phyloP scores from a whole-genome alignment of 2,113 vertebrate species.

The Coracopsis vasa region DNA sequence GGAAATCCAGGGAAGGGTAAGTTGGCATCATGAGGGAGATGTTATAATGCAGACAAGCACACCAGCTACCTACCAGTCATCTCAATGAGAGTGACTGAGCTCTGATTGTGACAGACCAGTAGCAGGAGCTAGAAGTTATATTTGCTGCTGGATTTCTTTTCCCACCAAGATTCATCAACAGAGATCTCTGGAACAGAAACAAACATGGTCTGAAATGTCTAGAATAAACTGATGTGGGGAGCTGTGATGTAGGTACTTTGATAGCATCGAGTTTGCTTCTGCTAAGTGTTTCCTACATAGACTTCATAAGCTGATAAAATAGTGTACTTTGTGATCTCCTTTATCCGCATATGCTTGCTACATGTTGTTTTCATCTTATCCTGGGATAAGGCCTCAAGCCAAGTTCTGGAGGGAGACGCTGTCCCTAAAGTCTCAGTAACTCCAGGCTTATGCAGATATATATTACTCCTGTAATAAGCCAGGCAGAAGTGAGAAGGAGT shows the following conservation, averaged over 20 bases:
- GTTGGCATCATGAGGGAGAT: background rate
- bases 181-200: background rate
- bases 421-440: background rate
- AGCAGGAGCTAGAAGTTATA: background rate
- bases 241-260: background rate
- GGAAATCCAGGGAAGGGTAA: background rate
- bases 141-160: background rate
- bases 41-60: background rate
- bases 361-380: background rate
- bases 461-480: background rate
- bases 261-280: background rate
- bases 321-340: background rate
- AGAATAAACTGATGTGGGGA: background rate
- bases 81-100: accelerated
- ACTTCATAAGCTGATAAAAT: background rate
- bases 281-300: background rate
- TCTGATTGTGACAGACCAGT: accelerated
- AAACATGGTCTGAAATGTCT: background rate
- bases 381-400: background rate
- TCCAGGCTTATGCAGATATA: background rate
- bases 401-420: background rate
- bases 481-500: background rate
- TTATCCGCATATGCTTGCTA: background rate
- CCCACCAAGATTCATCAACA: background rate
- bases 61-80: background rate